A percentile compares a stretch with the other conserved stretches of the same genome.
Evolutionary conservation across 2,797 vertebrate species (phyloP).

Genomic region (Sylvia borin): DNA sequence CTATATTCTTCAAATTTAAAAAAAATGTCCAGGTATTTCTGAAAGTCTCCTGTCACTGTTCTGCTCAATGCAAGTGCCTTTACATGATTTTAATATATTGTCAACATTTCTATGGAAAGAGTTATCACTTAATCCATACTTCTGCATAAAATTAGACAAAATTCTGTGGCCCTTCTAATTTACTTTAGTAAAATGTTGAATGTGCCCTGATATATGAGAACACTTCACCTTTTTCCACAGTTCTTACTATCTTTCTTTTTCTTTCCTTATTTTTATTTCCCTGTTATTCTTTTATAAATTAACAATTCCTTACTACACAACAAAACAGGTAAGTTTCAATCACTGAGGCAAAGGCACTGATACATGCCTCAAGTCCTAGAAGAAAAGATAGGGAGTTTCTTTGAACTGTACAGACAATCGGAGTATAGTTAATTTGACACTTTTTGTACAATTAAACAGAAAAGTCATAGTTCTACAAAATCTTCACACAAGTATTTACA

Average conservation of each 20-base stretch:
- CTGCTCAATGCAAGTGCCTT: neutral
- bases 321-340: neutral
- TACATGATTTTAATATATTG: neutral
- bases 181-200: neutral
- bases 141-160: neutral
- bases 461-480: neutral
- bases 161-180: neutral
- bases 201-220: neutral
- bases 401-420: neutral
- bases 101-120: neutral
- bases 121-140: neutral
- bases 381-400: neutral
- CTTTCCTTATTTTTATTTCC: neutral
- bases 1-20: neutral
- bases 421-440: neutral
- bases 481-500: neutral
- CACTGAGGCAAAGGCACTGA: neutral
- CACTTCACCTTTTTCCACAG: neutral
- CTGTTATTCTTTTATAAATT: neutral
- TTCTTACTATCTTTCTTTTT: neutral
- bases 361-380: neutral
- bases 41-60: neutral
- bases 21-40: neutral
- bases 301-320: neutral
- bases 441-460: neutral